These are phyloP conservation scores for Larimichthys polyactis DNA, from an alignment of 2,113 vertebrate species.

Conservation along the genomic window DNA sequence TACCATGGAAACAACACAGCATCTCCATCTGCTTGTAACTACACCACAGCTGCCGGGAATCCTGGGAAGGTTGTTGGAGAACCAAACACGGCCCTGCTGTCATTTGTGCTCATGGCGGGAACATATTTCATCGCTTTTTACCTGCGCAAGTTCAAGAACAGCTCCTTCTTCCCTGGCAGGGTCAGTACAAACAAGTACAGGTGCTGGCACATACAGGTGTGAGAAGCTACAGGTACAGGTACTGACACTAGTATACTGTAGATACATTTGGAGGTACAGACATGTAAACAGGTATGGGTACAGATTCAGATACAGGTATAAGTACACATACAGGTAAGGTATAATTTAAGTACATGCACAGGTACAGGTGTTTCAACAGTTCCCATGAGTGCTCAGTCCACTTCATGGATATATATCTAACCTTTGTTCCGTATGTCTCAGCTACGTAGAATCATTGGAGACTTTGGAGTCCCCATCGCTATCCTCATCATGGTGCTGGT, in stretches of 20 bases:
- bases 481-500: slow-evolving; percentile 97
- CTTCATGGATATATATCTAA: neutral
- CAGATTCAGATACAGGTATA: too few species aligned
- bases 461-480: slow-evolving; percentile 95
- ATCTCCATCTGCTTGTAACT: slow-evolving; percentile 37
- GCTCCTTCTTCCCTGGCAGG: slow-evolving; percentile 94
- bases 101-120: slow-evolving; percentile 89
- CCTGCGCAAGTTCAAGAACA: slow-evolving; percentile 92
- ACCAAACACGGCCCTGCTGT: slow-evolving; percentile 90
- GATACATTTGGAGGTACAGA: neutral
- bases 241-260: neutral
- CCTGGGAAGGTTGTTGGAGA: slow-evolving; percentile 63
- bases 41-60: neutral
- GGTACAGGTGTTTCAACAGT: too few species aligned
- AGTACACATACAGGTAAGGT: too few species aligned
- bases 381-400: neutral
- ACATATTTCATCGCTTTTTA: slow-evolving; percentile 93
- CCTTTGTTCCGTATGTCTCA: slow-evolving; percentile 64
- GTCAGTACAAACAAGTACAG: slow-evolving; percentile 68
- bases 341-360: too few species aligned
- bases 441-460: slow-evolving; percentile 94
- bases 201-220: neutral
- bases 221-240: neutral
- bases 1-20: slow-evolving; percentile 73
- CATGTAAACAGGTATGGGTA: neutral